Percentiles rank a stretch among this genome's conserved stretches.
Evolutionary conservation across 92 coral and sea anemone species (phyloP).

Genomic region (Scolanthus callimorphus): DNA sequence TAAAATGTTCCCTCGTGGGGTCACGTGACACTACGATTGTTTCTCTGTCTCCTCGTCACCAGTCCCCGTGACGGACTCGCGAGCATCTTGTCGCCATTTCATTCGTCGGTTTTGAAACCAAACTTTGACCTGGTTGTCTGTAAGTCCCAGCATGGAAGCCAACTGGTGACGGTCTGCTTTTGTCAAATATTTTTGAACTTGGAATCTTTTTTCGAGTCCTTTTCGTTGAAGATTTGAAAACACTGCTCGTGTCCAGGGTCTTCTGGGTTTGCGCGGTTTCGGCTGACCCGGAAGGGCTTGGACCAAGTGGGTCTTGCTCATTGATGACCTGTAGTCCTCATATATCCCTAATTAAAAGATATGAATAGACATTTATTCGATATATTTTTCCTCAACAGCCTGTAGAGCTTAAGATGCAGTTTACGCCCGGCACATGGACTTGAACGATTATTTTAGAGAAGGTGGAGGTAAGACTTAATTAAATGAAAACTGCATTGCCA

Average conservation of each 20-base stretch:
- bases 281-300: constrained; percentile 78
- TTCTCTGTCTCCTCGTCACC: constrained; percentile 45
- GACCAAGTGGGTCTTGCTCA: constrained; percentile 39
- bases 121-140: too few species aligned
- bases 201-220: constrained; percentile 95
- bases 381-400: too few species aligned
- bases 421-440: too few species aligned
- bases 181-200: constrained; percentile 93
- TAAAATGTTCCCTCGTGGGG: too few species aligned
- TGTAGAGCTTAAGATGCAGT: too few species aligned
- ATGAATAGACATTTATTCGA: constrained; percentile 46
- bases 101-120: too few species aligned
- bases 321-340: background rate
- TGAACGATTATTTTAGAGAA: too few species aligned
- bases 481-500: too few species aligned
- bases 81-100: constrained; percentile 97
- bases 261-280: constrained; percentile 89
- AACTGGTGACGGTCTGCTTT: constrained; percentile 95
- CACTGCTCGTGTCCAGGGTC: constrained; percentile 99
- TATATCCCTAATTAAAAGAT: constrained; percentile 18
- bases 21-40: too few species aligned
- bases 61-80: constrained; percentile 63
- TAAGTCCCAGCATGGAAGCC: constrained; percentile 94
- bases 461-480: too few species aligned
- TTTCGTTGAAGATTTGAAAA: constrained; percentile 96